These are phyloP conservation scores for Rhagophthalmus giganteus DNA, from an alignment of 2,888 invertebrate genomes.

Conservation along the genomic window DNA sequence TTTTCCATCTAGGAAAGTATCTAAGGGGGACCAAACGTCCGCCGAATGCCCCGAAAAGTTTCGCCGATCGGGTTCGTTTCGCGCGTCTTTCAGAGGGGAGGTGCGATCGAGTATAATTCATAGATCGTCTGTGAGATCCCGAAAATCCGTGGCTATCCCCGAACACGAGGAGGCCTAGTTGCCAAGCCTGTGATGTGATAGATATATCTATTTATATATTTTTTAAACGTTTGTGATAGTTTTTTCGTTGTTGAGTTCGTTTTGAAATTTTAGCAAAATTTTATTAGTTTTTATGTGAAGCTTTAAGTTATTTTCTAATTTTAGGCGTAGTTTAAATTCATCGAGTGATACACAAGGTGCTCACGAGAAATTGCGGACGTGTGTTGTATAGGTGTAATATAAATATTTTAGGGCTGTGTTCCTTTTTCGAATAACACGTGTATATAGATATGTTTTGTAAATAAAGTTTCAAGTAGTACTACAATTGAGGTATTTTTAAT, in stretches of 20 bases:
- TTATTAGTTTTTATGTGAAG: neutral
- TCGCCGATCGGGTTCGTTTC: constrained; percentile 59
- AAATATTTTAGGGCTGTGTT: neutral
- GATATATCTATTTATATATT: constrained; percentile 4
- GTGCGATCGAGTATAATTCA: constrained; percentile 64
- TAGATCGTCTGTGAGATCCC: constrained; percentile 59
- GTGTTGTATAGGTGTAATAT: too few relatives aligned
- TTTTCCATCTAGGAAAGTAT: too few relatives aligned
- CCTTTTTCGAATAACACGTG: neutral
- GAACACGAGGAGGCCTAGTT: constrained; percentile 5
- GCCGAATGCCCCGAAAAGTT: constrained; percentile 43
- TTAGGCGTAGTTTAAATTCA: neutral
- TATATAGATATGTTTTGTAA: neutral
- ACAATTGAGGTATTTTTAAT: too few relatives aligned
- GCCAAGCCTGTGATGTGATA: constrained; percentile 13
- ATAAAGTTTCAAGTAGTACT: too few relatives aligned
- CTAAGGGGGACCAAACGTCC: constrained; percentile 39
- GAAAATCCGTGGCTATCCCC: constrained; percentile 46
- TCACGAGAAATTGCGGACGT: neutral
- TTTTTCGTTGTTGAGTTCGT: constrained; percentile 1
- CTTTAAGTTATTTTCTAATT: constrained; percentile 8
- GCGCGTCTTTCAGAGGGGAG: constrained; percentile 67
- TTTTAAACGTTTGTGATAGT: constrained; percentile 5
- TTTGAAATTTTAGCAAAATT: neutral
- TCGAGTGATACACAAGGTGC: neutral